Percentiles rank a stretch among this genome's conserved stretches.
Evolutionary conservation across 2,888 invertebrate genomes (phyloP).

Genomic region (Apamea epomidion): DNA sequence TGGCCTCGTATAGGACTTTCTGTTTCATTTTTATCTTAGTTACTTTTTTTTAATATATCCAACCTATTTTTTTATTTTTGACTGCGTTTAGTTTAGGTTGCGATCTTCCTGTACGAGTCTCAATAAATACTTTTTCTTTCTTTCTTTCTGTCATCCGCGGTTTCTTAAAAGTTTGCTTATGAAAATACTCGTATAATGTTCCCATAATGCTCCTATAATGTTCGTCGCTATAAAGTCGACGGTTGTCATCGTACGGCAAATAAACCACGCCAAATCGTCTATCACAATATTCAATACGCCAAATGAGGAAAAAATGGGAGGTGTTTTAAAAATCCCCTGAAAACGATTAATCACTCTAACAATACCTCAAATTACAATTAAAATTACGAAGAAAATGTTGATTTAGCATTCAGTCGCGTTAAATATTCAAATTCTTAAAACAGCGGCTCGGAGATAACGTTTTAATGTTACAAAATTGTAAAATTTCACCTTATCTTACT

Average conservation of each 20-base stretch:
- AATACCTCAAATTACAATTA: conserved; percentile 52
- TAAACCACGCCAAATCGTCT: background rate
- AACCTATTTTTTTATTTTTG: no score
- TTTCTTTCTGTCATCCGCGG: no score
- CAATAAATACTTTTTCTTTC: no score
- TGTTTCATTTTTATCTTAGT: no score
- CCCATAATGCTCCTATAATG: no score
- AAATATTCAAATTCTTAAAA: conserved; percentile 76
- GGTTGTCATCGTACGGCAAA: background rate
- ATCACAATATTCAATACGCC: background rate
- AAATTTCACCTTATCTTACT: conserved; percentile 68
- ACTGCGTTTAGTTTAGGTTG: no score
- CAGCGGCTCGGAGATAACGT: conserved; percentile 69
- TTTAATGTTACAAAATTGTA: conserved; percentile 69
- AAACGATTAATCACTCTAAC: conserved; percentile 39
- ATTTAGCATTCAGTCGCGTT: conserved; percentile 67
- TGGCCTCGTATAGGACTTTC: no score
- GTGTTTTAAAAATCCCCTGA: background rate
- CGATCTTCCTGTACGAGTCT: no score
- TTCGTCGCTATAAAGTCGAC: no score
- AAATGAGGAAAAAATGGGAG: background rate
- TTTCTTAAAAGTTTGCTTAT: background rate
- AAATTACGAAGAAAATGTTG: conserved; percentile 66
- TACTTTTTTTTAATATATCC: no score
- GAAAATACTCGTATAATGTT: no score